Conservation (phyloP, 2,888 invertebrate genomes). For the Baronia brevicornis region DNA sequence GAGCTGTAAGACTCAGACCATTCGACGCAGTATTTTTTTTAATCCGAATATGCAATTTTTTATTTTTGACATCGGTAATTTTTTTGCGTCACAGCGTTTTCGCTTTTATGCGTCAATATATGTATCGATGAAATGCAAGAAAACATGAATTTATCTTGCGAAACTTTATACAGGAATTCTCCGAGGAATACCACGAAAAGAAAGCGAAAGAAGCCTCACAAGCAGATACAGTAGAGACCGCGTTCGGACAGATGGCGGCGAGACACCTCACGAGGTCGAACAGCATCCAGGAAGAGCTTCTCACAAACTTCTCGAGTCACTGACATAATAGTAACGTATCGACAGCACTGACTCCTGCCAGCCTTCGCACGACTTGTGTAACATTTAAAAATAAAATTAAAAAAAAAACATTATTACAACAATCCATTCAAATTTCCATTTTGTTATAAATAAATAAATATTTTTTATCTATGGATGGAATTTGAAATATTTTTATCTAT, state of each 20-base stretch:
- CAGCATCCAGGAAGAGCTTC: constrained; percentile 89
- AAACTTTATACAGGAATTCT: constrained; percentile 87
- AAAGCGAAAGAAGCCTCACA: constrained; percentile 77
- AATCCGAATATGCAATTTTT: neutral
- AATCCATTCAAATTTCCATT: neutral
- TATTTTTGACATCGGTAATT: too few species aligned
- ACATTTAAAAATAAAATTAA: too few species aligned
- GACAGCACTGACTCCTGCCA: too few species aligned
- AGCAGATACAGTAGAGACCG: constrained; percentile 72
- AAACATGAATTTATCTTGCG: too few species aligned
- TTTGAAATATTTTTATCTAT: neutral
- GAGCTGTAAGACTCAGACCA: too few species aligned
- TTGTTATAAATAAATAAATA: neutral
- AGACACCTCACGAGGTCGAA: constrained; percentile 82
- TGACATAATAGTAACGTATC: constrained; percentile 22
- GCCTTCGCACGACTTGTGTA: too few species aligned
- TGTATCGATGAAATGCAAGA: too few species aligned
- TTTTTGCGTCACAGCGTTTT: too few species aligned
- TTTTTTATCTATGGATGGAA: neutral
- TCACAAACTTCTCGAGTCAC: constrained; percentile 50
- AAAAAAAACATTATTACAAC: too few species aligned
- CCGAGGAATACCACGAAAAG: constrained; percentile 84
- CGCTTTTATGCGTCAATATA: too few species aligned
- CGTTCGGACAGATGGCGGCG: constrained; percentile 72
- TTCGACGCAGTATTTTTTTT: too few species aligned